Base-by-base conservation (phyloP, 2,797 vertebrate species). In the Argyrosomus regius region DNA sequence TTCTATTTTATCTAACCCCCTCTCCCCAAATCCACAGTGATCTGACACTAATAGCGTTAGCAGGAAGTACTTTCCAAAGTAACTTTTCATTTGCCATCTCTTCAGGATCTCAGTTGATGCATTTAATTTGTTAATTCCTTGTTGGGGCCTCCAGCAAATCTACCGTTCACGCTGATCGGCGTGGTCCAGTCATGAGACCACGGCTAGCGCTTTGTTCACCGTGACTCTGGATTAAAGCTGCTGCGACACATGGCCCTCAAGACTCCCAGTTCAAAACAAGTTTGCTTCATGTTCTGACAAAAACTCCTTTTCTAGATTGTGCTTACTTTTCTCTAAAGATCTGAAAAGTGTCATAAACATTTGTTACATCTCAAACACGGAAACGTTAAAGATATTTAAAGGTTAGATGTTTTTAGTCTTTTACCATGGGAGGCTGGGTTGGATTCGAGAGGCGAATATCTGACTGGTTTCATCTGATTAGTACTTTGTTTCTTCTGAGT, bases 171-270 rank as follows among this genome's bases (percentile, higher is more conserved):
- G 28, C 46, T 57, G 48, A 39, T 78, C 46, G 4, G 14, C 6
- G 8, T 7, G 48, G 16, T 28, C 43, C 39, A 56, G 87, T 93
- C 92, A 93, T 52, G 63, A 78, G 90, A 92, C 59, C 52, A 5
- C 14, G n/a, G 70, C 72, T 22, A 70, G 79, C 66, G 3, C 64
- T 75, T 68, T 86, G 81, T 85, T 87, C 75, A 78, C 43, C 1
- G 35, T 83, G 54, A 73, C 58, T 76, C 12, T 1, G 67, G 57
- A 75, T 88, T 82, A 82, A 69, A 66, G 76, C 72, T 41, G 41
- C 64, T 50, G 39, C 5, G 22, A 54, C 26, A 71, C 28, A 4
- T 22, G 5, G n/a, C 64, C 18, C 24, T 59, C 12, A 11, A 17
- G 41, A 50, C 60, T 35, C 10, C 3, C 6, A 39, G 20, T 41